phyloP scores from a whole-genome alignment of 37 sponge, comb jelly and placozoan species.

The Aplysina aerophoba region DNA sequence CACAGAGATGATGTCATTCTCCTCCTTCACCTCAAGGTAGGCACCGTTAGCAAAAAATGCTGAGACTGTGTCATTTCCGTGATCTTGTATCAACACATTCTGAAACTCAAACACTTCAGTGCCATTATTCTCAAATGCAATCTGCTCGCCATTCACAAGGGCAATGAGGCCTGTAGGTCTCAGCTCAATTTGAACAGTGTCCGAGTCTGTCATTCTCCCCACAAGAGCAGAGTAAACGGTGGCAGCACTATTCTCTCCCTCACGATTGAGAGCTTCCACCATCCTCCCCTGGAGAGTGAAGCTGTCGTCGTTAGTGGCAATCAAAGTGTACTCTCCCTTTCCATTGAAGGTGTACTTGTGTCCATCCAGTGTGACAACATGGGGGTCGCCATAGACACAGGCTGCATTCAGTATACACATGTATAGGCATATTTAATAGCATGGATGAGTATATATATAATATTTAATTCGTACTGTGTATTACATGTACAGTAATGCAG shows the following conservation, averaged over 20 bases:
- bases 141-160: slow-evolving; percentile 25
- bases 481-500: too few species aligned
- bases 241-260: slow-evolving; percentile 2
- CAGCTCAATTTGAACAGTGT: slow-evolving; percentile 55
- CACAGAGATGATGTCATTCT: slow-evolving; percentile 47
- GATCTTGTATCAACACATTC: background rate
- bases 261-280: background rate
- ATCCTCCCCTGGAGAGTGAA: slow-evolving; percentile 60
- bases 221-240: slow-evolving; percentile 66
- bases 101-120: background rate
- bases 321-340: slow-evolving; percentile 58
- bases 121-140: background rate
- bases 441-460: too few species aligned
- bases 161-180: background rate
- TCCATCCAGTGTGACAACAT: slow-evolving; percentile 63
- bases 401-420: background rate
- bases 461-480: too few species aligned
- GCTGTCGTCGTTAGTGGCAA: slow-evolving; percentile 25
- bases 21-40: slow-evolving; percentile 14
- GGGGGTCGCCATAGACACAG: slow-evolving; percentile 58
- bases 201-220: slow-evolving; percentile 41
- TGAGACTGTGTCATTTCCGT: slow-evolving; percentile 24
- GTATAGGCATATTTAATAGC: background rate
- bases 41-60: slow-evolving; percentile 32
- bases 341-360: slow-evolving; percentile 74